These are phyloP conservation scores for Trileptium ribeirensis DNA, from an alignment of 2,888 invertebrate species.

Conservation along the genomic window DNA sequence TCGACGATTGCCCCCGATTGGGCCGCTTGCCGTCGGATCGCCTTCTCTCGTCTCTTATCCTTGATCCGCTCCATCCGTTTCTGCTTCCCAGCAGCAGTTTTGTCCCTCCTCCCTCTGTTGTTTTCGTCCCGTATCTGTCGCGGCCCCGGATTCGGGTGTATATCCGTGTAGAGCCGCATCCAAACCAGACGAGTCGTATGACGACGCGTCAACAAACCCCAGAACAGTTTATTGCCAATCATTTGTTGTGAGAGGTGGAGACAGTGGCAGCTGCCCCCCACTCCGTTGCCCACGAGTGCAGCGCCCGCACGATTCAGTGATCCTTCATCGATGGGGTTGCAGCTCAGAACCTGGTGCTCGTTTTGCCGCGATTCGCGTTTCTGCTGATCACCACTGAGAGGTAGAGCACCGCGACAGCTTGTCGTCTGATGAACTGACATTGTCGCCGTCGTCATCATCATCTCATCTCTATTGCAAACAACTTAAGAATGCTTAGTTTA, in stretches of 20 bases:
- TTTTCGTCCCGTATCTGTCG: background rate
- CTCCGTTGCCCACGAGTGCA: background rate
- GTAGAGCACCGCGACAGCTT: conserved; percentile 9
- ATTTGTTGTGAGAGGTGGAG: background rate
- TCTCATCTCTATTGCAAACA: no score
- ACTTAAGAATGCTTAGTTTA: no score
- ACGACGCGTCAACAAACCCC: background rate
- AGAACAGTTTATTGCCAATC: background rate
- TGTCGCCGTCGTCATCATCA: no score
- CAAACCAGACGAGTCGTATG: background rate
- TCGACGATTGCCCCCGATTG: background rate
- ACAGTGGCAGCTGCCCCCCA: background rate
- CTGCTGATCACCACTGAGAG: background rate
- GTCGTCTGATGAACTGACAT: no score
- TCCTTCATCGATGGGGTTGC: background rate
- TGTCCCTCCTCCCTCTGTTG: background rate
- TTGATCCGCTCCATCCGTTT: background rate
- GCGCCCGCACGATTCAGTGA: background rate
- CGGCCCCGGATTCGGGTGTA: conserved; percentile 4
- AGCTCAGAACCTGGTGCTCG: background rate
- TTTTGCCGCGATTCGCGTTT: background rate
- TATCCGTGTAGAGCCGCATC: background rate
- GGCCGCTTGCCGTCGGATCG: background rate
- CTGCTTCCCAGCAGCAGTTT: background rate
- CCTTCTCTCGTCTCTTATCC: background rate